A percentile compares a stretch with the other conserved stretches of the same genome.
phyloP scores from a whole-genome alignment of 2,797 vertebrate genomes.

The Tauraco hartlaubi region DNA sequence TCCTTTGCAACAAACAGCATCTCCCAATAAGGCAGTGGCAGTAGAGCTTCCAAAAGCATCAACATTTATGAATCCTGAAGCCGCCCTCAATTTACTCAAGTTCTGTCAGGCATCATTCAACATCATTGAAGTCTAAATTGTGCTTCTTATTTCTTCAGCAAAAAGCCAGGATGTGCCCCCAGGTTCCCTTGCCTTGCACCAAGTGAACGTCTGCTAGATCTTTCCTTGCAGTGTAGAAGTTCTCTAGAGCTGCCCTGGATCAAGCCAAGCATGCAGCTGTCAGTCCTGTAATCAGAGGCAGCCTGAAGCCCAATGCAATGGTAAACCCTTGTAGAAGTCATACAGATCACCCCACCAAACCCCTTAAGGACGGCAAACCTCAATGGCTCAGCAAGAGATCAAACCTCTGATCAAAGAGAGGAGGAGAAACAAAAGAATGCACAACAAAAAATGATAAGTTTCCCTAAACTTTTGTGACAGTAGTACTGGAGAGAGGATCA shows the following conservation, averaged over 20 bases:
- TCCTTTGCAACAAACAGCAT: background rate
- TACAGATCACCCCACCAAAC: background rate
- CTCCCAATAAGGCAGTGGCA: background rate
- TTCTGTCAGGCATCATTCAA: background rate
- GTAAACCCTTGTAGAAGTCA: background rate
- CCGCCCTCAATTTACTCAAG: background rate
- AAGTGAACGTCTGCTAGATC: background rate
- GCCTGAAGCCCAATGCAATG: background rate
- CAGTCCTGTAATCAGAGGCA: background rate
- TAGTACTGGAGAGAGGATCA: background rate
- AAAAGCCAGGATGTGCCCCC: background rate
- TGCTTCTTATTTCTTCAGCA: background rate
- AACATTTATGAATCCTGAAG: background rate
- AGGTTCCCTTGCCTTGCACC: background rate
- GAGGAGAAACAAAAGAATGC: background rate
- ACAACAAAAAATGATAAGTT: background rate
- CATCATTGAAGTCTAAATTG: rapidly evolving
- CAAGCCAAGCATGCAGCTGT: rapidly evolving
- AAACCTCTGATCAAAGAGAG: background rate
- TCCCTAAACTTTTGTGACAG: background rate
- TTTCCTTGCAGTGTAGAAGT: background rate
- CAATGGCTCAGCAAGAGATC: background rate
- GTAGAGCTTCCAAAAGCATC: background rate
- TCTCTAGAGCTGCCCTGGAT: background rate
- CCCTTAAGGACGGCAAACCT: background rate